These are phyloP conservation scores for Cassiopea andromeda DNA, from an alignment of 30 jellyfish, hydroid and myxozoan species.

Conservation along the genomic window DNA sequence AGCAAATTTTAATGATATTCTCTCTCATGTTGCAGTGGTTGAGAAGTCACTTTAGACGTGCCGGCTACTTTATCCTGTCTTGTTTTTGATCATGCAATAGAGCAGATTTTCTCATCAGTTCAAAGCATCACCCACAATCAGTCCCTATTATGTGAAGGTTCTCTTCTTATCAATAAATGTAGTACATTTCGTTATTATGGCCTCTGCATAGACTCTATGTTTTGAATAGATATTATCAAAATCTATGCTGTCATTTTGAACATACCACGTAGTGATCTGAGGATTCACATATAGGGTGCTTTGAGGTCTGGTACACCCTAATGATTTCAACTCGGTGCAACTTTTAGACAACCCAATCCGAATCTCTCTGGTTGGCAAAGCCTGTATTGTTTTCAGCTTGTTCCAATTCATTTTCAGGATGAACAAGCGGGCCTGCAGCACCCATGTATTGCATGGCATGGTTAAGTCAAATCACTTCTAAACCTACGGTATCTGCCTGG, in stretches of 20 bases:
- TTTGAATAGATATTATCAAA: neutral
- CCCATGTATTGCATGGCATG: too few relatives aligned
- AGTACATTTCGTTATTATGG: neutral
- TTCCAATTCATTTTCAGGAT: too few relatives aligned
- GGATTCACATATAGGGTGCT: too few relatives aligned
- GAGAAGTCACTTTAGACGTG: neutral
- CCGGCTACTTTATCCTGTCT: neutral
- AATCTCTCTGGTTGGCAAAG: too few relatives aligned
- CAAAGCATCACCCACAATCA: neutral
- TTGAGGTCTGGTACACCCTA: too few relatives aligned
- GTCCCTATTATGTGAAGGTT: neutral
- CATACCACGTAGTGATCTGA: neutral
- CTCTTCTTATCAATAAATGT: conserved; percentile 3
- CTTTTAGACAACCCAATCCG: too few relatives aligned
- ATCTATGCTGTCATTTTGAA: neutral
- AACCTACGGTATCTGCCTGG: too few relatives aligned
- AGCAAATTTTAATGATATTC: neutral
- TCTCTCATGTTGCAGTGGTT: neutral
- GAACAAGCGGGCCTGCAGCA: too few relatives aligned
- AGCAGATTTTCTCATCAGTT: conserved; percentile 9
- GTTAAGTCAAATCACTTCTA: too few relatives aligned
- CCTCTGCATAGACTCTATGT: neutral
- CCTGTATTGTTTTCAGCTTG: too few relatives aligned
- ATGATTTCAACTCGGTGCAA: too few relatives aligned
- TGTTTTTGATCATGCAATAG: neutral